phyloP scores from a whole-genome alignment of 2,113 vertebrate genomes.

The Antigone vipio region DNA sequence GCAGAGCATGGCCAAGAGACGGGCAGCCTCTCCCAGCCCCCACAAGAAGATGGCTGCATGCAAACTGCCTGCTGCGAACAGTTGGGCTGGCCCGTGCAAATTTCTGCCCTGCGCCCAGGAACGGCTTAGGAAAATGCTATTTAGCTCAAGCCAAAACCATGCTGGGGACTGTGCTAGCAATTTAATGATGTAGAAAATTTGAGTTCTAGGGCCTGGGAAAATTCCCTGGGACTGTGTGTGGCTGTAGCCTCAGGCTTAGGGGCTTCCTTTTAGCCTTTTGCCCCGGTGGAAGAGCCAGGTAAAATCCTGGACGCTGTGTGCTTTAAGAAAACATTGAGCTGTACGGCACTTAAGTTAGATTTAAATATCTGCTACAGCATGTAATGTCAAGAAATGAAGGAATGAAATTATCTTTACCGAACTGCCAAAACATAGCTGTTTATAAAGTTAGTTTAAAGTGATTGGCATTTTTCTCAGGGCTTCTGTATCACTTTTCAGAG shows the following conservation, averaged over 20 bases:
- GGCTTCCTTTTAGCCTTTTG: not conserved
- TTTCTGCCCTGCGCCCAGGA: not conserved
- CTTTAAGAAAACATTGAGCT: not conserved
- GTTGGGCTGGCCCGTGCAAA: not conserved
- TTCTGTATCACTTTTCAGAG: not conserved
- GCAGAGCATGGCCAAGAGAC: not conserved
- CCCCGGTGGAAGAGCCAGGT: not conserved
- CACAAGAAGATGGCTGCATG: not conserved
- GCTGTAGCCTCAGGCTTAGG: not conserved
- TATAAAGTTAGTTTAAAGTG: not conserved
- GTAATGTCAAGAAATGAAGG: not conserved
- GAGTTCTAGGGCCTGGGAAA: not conserved
- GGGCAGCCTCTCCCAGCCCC: not conserved
- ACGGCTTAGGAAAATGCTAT: not conserved
- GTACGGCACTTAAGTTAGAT: not conserved
- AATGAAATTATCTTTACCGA: not conserved
- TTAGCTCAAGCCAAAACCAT: constrained; percentile 14
- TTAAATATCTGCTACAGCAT: not conserved
- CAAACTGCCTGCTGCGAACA: not conserved
- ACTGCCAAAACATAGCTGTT: not conserved
- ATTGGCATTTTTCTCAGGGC: not conserved
- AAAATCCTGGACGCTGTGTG: not conserved
- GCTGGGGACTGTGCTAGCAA: not conserved
- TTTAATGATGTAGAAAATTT: constrained; percentile 45
- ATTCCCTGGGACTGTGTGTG: not conserved